These are phyloP conservation scores for Manacus vitellinus DNA, from an alignment of 2,113 vertebrate species.

Conservation along the genomic window DNA sequence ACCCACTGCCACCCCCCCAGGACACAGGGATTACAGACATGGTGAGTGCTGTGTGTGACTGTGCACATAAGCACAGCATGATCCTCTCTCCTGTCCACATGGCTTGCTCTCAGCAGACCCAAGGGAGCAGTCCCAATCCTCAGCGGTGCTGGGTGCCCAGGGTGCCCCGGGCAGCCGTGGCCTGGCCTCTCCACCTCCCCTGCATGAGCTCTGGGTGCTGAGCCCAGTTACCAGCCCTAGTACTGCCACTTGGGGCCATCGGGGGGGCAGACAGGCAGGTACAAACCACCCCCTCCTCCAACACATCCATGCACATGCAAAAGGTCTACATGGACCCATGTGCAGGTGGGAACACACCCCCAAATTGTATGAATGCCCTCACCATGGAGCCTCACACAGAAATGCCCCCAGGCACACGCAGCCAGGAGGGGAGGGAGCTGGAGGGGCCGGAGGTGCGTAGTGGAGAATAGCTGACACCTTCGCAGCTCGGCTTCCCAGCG, in stretches of 20 bases:
- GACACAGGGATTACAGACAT: not conserved
- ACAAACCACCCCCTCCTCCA: too few relatives aligned
- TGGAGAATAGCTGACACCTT: not conserved
- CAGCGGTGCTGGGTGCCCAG: rapidly evolving
- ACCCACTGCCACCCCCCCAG: not conserved
- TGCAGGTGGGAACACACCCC: not conserved
- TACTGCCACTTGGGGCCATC: rapidly evolving
- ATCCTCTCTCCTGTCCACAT: not conserved
- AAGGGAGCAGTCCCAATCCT: rapidly evolving
- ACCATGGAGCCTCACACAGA: rapidly evolving
- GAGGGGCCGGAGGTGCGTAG: not conserved
- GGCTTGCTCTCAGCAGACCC: not conserved
- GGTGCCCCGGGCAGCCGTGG: not conserved
- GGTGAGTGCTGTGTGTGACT: not conserved
- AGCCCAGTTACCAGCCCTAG: not conserved
- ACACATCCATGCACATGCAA: not conserved
- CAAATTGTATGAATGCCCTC: rapidly evolving
- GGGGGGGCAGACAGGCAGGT: too few relatives aligned
- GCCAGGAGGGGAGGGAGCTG: not conserved
- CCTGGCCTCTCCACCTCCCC: rapidly evolving
- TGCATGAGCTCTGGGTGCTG: not conserved
- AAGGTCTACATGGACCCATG: rapidly evolving
- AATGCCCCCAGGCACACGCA: not conserved
- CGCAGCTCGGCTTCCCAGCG: not conserved
- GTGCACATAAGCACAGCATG: rapidly evolving